phyloP scores from a whole-genome alignment of 1,140 invertebrate species.

The Eciton burchellii region DNA sequence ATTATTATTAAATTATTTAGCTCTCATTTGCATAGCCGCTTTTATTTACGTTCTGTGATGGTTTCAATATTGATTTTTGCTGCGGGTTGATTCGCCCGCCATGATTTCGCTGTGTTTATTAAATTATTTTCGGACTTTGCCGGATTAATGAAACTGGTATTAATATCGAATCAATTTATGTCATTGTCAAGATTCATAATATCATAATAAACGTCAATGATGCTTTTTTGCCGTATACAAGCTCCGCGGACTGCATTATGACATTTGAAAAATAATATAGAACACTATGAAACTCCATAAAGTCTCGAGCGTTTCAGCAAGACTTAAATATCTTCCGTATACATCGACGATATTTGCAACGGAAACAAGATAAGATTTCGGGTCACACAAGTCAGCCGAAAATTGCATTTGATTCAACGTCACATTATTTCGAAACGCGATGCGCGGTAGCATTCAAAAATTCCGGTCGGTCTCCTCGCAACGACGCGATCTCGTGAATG shows the following conservation, averaged over 20 bases:
- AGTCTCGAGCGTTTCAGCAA: neutral
- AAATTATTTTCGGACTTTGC: constrained; percentile 20
- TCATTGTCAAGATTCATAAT: constrained; percentile 6
- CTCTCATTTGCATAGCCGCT: constrained; percentile 32
- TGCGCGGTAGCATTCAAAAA: constrained; percentile 44
- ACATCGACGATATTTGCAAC: neutral
- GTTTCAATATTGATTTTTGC: constrained; percentile 44
- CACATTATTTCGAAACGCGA: constrained; percentile 43
- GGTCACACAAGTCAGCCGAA: constrained; percentile 33
- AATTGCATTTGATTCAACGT: constrained; percentile 47
- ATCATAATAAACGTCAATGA: neutral
- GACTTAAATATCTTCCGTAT: constrained; percentile 13
- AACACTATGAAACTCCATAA: neutral
- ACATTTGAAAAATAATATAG: neutral
- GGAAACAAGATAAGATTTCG: constrained; percentile 14
- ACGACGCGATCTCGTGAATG: constrained; percentile 44
- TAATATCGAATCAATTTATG: neutral
- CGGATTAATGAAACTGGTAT: neutral
- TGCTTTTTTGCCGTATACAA: neutral
- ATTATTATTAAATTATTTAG: constrained; percentile 50
- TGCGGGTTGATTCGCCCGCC: neutral
- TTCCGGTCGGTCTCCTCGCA: constrained; percentile 27
- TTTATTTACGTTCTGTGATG: constrained; percentile 34
- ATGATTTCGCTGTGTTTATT: constrained; percentile 26
- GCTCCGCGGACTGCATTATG: too few relatives aligned